Percentiles rank a stretch among this genome's conserved stretches.
Evolutionary conservation across 2,797 vertebrate species (phyloP).

Genomic region (Cetoscarus ocellatus): DNA sequence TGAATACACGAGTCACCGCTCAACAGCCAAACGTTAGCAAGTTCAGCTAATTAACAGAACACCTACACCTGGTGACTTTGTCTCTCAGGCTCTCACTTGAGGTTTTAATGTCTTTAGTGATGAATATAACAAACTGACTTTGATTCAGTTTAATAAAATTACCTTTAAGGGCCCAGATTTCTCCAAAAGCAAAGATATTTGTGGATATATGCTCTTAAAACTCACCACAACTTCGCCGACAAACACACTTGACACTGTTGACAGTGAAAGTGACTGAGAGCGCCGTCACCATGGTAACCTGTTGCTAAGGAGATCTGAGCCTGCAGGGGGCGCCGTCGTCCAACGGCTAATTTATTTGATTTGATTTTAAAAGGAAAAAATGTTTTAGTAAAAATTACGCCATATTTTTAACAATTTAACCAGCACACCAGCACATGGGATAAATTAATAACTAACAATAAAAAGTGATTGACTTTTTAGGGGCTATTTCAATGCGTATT

Average conservation of each 20-base stretch:
- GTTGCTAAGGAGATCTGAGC: neutral
- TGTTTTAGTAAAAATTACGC: neutral
- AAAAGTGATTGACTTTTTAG: no score
- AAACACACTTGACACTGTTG: neutral
- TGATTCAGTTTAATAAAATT: neutral
- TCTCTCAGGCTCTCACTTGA: neutral
- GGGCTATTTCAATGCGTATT: no score
- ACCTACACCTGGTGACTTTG: neutral
- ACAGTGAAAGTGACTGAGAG: no score
- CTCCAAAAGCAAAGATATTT: neutral
- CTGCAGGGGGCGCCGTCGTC: conserved; percentile 43
- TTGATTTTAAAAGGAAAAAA: no score
- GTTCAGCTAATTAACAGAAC: neutral
- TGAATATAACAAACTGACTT: neutral
- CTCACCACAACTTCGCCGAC: neutral
- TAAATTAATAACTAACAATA: no score
- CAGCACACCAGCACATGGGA: no score
- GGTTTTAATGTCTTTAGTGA: no score
- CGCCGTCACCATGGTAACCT: conserved; percentile 19
- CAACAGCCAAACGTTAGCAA: neutral
- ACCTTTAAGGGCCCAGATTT: neutral
- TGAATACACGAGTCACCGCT: no score
- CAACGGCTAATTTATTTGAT: neutral
- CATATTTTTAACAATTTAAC: no score
- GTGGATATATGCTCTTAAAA: neutral